Base-by-base conservation (phyloP, 2,888 invertebrate species). In the Patella depressa region DNA sequence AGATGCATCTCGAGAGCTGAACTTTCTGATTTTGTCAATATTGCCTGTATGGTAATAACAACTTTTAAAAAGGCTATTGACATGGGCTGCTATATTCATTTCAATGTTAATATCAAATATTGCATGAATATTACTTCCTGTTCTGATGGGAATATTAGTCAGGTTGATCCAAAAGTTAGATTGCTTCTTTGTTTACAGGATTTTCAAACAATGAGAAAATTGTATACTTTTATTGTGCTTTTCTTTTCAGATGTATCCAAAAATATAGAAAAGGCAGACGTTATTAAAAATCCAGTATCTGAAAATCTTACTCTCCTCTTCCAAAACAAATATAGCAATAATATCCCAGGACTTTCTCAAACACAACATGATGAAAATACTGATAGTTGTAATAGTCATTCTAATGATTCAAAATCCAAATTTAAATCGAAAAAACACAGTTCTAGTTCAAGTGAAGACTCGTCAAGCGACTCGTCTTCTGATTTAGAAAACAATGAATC, bases 231-330 rank as follows among this genome's bases (percentile, higher is more conserved):
- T 24, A 54, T 65, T 34, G 55, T 76, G 15, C 45, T 77, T 78
- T 65, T 70, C 15, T 55, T 82, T 76, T 45, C 77, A 83, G 82
- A 82, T 53, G 59, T 71, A 24, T 55, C 73, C 3, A 72, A 71
- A 57, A 74, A 76, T 34, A 53, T 55, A 2, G 76, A 82, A 71
- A 81, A 84, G 34, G 83, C 87, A 59, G 81, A 84, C n/a, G 84
- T 83, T 78, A 78, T 86, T 17, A 86, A 84, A 74, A 85, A 86
- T 70, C 83, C 86, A 29, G 77, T 85, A 19, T 80, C 84, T 34
- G 84, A 87, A 54, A 81, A 83, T 79, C 78, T 78, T 53, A 83
- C 81, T 72, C 84, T 84, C 72, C 85, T 84, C 55, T 87, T 87
- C 79, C 78, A 85, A 75, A 86, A 84, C 71, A 82, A 80, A 77